Evolutionary conservation across 2,888 invertebrate species (phyloP).

Genomic region (Lycophotia porphyrea): DNA sequence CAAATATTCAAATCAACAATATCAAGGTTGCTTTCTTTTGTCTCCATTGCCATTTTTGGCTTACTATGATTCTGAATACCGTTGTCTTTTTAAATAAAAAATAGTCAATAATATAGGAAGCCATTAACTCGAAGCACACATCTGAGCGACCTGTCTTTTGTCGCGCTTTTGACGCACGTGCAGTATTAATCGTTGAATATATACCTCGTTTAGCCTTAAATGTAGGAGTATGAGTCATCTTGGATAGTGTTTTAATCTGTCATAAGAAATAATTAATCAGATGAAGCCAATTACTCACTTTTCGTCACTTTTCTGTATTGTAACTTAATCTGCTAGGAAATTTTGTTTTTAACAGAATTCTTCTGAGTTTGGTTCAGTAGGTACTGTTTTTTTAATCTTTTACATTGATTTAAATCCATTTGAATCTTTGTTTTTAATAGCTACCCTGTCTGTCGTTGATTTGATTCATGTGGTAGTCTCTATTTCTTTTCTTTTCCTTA

Average conservation of each 20-base stretch:
- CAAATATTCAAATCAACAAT: slow-evolving; percentile 10
- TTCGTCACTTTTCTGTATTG: neutral
- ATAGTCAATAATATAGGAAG: neutral
- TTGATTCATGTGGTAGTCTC: slow-evolving; percentile 10
- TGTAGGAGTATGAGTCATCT: slow-evolving; percentile 39
- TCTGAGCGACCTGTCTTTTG: slow-evolving; percentile 38
- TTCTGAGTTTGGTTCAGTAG: neutral
- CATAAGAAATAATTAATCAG: slow-evolving; percentile 30
- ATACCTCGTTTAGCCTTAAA: slow-evolving; percentile 38
- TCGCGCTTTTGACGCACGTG: slow-evolving; percentile 40
- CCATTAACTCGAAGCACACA: slow-evolving; percentile 26
- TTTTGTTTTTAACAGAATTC: neutral
- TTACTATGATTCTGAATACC: neutral
- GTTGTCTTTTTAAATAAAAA: slow-evolving; percentile 8
- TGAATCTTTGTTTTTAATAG: neutral
- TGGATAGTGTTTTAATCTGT: slow-evolving; percentile 16
- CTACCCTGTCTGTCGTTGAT: neutral
- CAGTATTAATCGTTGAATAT: slow-evolving; percentile 38
- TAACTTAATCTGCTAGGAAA: neutral
- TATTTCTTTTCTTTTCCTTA: neutral
- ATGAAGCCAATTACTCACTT: neutral
- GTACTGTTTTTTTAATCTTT: neutral
- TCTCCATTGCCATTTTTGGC: neutral
- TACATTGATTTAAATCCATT: neutral
- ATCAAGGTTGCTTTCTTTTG: slow-evolving; percentile 16